Base-by-base conservation (phyloP, 53 echinoderm and acorn worm genomes). In the Paelopatides confundens region DNA sequence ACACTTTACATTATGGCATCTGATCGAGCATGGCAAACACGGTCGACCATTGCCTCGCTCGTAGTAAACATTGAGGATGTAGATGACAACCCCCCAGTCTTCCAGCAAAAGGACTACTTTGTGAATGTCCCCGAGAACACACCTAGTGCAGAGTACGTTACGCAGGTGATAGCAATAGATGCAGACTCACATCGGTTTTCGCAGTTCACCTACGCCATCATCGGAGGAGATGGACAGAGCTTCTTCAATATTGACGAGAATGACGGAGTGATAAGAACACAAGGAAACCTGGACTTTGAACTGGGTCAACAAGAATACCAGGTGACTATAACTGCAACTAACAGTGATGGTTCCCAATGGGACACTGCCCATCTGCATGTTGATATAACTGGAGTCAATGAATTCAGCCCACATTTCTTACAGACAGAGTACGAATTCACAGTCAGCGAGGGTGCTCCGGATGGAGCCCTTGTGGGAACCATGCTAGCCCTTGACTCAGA, bases 241-340 rank as follows among this genome's bases (percentile, higher is more conserved):
- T 92, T 67, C 63, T 98, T 98, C 81, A 94, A 90, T 11, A 92
- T 98, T 24, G 63, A 92, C 76, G 36, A 51, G 23, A 58, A 90
- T 6, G 86, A 88, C 28, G 98, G 98, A 31, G 83, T 87, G 9
- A 92, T 98, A 40, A 85, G 83, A 31, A 95, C 98, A 30, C 98
- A 98, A 33, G 98, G 98, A 6, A 94, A 92, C 48, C 85, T 98
- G 36, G 93, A 98, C 52, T 98, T 90, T 53, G 98, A 98, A 66
- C 85, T 82, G 32, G 82, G 86, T 13, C 69, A 92, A 35, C 88
- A 84, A 21, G 77, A 65, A 5, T 98, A 87, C 67, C 65, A 90
- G 36, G 79, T 98, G 31, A 90, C 95, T 5, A 85, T 98, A 48
- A 90, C 82, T 50, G 98, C 98, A 4, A 89, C 95, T 12, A 92